A percentile compares a stretch with the other conserved stretches of the same genome.
phyloP scores from a whole-genome alignment of 2,113 vertebrate species.

The Desmodus rotundus region DNA sequence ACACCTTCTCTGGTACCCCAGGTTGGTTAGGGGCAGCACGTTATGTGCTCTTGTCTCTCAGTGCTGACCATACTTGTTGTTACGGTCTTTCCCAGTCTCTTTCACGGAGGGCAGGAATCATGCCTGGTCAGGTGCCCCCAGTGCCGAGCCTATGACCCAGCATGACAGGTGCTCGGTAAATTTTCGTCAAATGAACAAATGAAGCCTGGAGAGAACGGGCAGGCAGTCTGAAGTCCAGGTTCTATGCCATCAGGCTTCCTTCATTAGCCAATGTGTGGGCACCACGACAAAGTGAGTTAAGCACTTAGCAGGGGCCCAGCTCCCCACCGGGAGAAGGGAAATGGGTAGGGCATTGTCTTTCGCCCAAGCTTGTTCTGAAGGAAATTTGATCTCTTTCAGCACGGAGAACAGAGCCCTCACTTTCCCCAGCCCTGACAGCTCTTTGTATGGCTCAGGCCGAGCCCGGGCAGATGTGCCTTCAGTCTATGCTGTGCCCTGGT shows the following conservation, averaged over 20 bases:
- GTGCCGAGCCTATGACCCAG: background rate
- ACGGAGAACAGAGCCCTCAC: background rate
- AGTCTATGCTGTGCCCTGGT: conserved; percentile 71
- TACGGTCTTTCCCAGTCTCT: background rate
- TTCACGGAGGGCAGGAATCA: background rate
- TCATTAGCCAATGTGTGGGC: background rate
- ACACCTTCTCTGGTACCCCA: background rate
- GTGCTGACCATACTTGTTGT: background rate
- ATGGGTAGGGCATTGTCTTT: background rate
- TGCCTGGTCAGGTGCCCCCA: background rate
- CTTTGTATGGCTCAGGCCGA: background rate
- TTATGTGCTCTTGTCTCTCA: background rate
- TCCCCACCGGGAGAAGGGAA: background rate
- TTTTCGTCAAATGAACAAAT: conserved; percentile 6
- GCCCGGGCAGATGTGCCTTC: conserved; percentile 77
- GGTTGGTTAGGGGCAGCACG: background rate
- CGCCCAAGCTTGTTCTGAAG: background rate
- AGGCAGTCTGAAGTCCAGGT: background rate
- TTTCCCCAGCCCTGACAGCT: background rate
- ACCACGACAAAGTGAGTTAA: background rate
- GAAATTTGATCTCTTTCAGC: conserved; percentile 46
- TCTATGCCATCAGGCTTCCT: background rate
- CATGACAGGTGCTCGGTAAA: background rate
- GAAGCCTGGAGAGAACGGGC: background rate
- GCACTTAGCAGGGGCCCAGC: background rate